phyloP scores from a whole-genome alignment of 1,140 invertebrate genomes.

The Argopecten irradians region DNA sequence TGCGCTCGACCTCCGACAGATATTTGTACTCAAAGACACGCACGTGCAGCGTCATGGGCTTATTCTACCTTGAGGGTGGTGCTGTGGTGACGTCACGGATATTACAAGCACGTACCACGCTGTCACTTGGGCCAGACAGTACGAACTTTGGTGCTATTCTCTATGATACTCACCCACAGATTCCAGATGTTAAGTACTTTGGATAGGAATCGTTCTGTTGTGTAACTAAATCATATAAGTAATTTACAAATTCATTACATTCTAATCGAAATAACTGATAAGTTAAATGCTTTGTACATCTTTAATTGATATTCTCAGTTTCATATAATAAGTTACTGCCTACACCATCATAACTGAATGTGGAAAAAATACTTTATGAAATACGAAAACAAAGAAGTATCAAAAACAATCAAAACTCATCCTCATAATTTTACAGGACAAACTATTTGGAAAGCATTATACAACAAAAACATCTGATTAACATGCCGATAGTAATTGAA shows the following conservation, averaged over 20 bases:
- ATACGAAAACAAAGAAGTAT: no score
- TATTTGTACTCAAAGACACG: constrained; percentile 35
- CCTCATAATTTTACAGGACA: no score
- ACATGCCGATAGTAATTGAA: no score
- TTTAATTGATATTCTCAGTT: no score
- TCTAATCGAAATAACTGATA: background rate
- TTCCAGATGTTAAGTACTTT: background rate
- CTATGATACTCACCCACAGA: background rate
- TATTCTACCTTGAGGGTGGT: constrained; percentile 36
- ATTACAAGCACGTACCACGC: constrained; percentile 24
- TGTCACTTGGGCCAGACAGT: constrained; percentile 41
- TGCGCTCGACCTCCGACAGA: background rate
- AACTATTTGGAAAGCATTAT: no score
- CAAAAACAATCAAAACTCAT: no score
- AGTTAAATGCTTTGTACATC: background rate
- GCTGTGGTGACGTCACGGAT: constrained; percentile 25
- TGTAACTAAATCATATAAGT: constrained; percentile 7
- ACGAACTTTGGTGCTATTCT: constrained; percentile 49
- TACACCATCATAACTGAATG: no score
- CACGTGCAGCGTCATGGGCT: constrained; percentile 44
- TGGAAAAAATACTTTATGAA: no score
- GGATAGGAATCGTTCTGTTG: background rate
- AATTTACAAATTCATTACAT: no score
- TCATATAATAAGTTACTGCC: no score
- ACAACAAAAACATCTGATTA: no score